Conservation (phyloP, 2,113 vertebrate genomes). For the Tympanuchus pallidicinctus region DNA sequence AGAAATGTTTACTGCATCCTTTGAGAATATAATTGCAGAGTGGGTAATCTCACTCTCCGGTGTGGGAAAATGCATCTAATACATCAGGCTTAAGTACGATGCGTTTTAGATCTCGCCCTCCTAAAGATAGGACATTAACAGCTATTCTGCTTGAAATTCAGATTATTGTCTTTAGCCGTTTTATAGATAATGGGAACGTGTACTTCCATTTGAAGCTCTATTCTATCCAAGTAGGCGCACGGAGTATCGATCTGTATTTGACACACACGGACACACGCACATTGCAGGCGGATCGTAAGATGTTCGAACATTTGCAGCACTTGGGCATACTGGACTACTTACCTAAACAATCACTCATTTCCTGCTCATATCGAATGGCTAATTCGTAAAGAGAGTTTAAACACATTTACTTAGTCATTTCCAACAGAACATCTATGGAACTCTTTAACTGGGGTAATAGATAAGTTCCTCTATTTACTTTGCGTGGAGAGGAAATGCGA, state of each 20-base stretch:
- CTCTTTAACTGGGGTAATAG: slow-evolving; percentile 39
- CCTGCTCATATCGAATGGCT: slow-evolving; percentile 61
- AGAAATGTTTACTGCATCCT: slow-evolving; percentile 29
- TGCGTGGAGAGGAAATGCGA: slow-evolving; percentile 31
- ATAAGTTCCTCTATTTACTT: slow-evolving; percentile 65
- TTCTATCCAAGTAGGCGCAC: slow-evolving; percentile 56
- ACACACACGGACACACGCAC: background rate
- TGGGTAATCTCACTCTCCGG: slow-evolving; percentile 26
- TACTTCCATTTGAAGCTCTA: slow-evolving; percentile 62
- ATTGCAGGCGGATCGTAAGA: background rate
- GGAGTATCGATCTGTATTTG: slow-evolving; percentile 63
- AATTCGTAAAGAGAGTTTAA: slow-evolving; percentile 62
- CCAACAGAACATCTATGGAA: slow-evolving; percentile 44
- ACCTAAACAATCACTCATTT: slow-evolving; percentile 70
- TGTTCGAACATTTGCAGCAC: slow-evolving; percentile 38
- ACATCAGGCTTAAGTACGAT: slow-evolving; percentile 38
- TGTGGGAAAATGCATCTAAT: slow-evolving; percentile 22
- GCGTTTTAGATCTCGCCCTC: slow-evolving; percentile 33
- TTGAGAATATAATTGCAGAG: slow-evolving; percentile 44
- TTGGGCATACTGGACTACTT: slow-evolving; percentile 45
- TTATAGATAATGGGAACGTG: slow-evolving; percentile 36
- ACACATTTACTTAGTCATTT: slow-evolving; percentile 63
- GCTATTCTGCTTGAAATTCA: slow-evolving; percentile 55
- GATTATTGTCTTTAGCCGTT: slow-evolving; percentile 47
- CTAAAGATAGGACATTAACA: slow-evolving; percentile 45